Percentiles rank a stretch among this genome's conserved stretches.
Conservation (phyloP, 2,888 invertebrate genomes). For the Noctua janthe region DNA sequence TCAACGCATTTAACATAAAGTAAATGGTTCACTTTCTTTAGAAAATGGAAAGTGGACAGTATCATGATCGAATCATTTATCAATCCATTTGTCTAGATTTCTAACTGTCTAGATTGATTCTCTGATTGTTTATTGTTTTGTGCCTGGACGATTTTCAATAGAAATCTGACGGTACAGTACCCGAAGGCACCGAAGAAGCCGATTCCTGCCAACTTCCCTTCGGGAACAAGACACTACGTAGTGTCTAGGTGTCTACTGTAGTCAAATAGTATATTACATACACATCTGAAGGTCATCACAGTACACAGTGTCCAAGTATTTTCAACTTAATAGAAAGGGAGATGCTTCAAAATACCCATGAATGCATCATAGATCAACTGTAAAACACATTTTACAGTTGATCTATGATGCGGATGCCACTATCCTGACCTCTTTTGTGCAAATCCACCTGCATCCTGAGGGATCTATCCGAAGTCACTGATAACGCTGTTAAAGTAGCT, state of each 20-base stretch:
- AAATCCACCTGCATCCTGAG: too few relatives aligned
- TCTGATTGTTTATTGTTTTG: conserved; percentile 10
- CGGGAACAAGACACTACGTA: neutral
- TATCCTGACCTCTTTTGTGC: too few relatives aligned
- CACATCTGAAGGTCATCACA: too few relatives aligned
- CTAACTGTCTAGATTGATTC: conserved; percentile 20
- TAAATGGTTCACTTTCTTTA: conserved; percentile 42
- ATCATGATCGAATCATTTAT: conserved; percentile 31
- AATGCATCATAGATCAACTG: neutral
- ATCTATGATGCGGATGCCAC: neutral
- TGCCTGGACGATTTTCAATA: conserved; percentile 14
- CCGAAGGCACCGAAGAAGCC: neutral
- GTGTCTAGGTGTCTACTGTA: neutral
- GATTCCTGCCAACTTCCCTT: neutral
- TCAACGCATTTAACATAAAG: neutral
- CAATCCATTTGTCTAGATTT: conserved; percentile 46
- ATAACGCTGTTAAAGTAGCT: too few relatives aligned
- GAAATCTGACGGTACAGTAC: neutral
- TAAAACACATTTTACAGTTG: too few relatives aligned
- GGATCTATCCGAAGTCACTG: too few relatives aligned
- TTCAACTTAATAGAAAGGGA: neutral
- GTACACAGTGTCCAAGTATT: neutral
- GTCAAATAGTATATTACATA: too few relatives aligned
- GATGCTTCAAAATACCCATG: neutral
- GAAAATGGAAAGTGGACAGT: conserved; percentile 43